phyloP scores from a whole-genome alignment of 23 tunicate species.

The Botrylloides violaceus region DNA sequence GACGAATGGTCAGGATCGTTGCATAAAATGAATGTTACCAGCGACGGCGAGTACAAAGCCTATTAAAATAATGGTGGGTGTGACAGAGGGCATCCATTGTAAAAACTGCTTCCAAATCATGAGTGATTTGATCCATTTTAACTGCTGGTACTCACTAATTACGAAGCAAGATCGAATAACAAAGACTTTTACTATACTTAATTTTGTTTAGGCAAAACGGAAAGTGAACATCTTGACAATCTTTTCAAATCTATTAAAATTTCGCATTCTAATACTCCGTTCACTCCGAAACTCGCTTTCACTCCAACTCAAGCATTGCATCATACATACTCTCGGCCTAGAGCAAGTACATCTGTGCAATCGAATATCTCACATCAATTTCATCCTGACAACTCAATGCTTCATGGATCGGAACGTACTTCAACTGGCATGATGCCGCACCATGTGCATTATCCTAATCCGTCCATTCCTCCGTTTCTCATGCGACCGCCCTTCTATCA shows the following conservation, averaged over 20 bases:
- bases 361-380: not conserved
- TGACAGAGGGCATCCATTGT: too few species aligned
- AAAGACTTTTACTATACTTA: too few species aligned
- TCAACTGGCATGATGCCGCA: not conserved
- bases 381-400: not conserved
- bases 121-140: too few species aligned
- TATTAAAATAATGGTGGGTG: too few species aligned
- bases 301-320: conserved; percentile 14
- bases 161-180: too few species aligned
- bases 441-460: not conserved
- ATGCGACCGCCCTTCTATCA: not conserved
- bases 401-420: not conserved
- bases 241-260: conserved; percentile 30
- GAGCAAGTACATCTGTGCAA: too few species aligned
- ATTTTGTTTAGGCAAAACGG: conserved; percentile 2
- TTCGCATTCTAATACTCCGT: not conserved
- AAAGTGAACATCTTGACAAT: conserved; percentile 9
- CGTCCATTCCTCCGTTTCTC: not conserved
- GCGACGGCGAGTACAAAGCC: too few species aligned
- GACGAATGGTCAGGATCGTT: too few species aligned
- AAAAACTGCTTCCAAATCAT: too few species aligned
- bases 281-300: conserved; percentile 17
- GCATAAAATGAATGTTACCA: too few species aligned
- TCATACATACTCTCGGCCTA: not conserved
- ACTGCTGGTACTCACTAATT: too few species aligned